These are phyloP conservation scores for Tenrec ecaudatus DNA, from an alignment of 2,113 vertebrate genomes.

Conservation along the genomic window DNA sequence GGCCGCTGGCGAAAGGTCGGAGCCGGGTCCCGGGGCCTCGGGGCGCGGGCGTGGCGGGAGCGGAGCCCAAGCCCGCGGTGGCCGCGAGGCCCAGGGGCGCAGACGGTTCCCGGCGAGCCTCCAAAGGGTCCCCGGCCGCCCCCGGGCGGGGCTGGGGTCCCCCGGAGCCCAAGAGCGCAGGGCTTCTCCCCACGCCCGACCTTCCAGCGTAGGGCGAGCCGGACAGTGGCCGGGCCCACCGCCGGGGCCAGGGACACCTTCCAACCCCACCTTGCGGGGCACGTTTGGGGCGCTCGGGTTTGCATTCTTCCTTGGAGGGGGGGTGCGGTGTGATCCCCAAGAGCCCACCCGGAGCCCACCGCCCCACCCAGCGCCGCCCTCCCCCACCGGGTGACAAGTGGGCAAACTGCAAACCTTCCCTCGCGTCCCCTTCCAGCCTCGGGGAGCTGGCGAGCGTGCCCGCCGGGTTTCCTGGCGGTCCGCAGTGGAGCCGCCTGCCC, in stretches of 20 bases:
- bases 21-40: background rate
- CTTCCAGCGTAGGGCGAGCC: background rate
- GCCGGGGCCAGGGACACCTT: background rate
- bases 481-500: constrained; percentile 9
- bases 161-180: background rate
- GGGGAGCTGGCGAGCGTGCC: background rate
- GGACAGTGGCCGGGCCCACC: background rate
- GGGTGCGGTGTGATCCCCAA: background rate
- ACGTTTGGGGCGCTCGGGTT: background rate
- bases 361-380: constrained; percentile 62
- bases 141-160: background rate
- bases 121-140: background rate
- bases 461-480: constrained; percentile 28
- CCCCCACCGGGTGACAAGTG: constrained; percentile 39
- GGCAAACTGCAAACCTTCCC: background rate
- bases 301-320: constrained; percentile 28
- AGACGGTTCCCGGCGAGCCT: background rate
- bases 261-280: background rate
- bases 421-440: constrained; percentile 20
- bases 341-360: constrained; percentile 57
- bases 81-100: background rate
- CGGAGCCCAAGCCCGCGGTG: background rate
- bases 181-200: background rate
- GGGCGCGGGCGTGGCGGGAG: background rate
- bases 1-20: constrained; percentile 48